Base-by-base conservation (phyloP, 2,113 vertebrate species). In the Zootoca vivipara region DNA sequence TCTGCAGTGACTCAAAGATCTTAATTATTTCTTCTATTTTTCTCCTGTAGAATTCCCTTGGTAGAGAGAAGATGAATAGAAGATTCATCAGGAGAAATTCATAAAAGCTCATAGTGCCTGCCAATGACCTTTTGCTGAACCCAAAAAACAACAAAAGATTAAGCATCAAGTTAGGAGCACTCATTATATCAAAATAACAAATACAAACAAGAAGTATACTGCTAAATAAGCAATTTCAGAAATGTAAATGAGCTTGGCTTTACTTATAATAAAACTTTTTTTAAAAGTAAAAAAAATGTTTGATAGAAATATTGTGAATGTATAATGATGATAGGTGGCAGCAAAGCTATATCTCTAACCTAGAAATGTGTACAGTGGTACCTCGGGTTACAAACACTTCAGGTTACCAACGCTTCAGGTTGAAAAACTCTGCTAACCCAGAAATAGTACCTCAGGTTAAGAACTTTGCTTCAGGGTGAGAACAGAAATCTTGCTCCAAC, bases 61-160 rank as follows among this genome's bases (percentile, higher is more conserved):
- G 30, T 87, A 89, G 85, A 78, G 18, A 90, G 28, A 12, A 87
- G 56, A 35, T 89, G 38, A 87, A 85, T 16, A 90, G 75, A 92
- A 93, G 64, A 92, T 80, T 8, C 65, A 94, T 93, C 89, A 92
- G 52, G 69, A 92, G n/a, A 67, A 38, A 85, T 62, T 91, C 35
- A 91, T 85, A 91, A 90, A 90, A 1, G 46, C 64, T 88, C 65
- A 90, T 90, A 83, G 42, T 89, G 13, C 5, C 74, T 93, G 78
- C 35, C 30, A 83, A 5, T 87, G 78, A 89, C 13, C 82, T 90
- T 92, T 89, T 4, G 20, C 2, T 70, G 67, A 92, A 89, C 75
- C 69, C 15, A 83, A 38, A 30, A 4, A 62, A 89, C 90, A 93
- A 67, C 6, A 1, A 73, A 78, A 90, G 33, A 65, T 16, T 85